Base-by-base conservation (phyloP, 2,888 invertebrate species). In the Acrocyrtus sp. region DNA sequence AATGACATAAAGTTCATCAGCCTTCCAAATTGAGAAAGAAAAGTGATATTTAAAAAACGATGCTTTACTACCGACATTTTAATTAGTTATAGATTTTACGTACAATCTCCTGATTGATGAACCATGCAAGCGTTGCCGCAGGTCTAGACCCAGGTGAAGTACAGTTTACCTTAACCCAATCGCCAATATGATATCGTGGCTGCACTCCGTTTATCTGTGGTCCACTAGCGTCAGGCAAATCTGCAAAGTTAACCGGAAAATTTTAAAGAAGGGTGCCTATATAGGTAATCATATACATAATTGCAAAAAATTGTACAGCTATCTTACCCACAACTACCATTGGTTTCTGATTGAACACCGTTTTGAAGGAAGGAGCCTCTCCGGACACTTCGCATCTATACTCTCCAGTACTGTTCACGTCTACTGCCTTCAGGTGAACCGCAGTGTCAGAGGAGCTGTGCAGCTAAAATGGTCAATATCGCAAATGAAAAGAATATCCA, bases 71-170 rank as follows among this genome's bases (percentile, higher is more conserved):
- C n/a, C n/a, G n/a, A n/a, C n/a, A n/a, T n/a, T n/a, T n/a, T n/a
- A n/a, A n/a, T n/a, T n/a, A n/a, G n/a, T n/a, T n/a, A n/a, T n/a
- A n/a, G n/a, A n/a, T n/a, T n/a, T n/a, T n/a, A n/a, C n/a, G n/a
- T 83, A 86, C 89, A 80, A 90, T 91, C 83, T 93, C 91, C 26
- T 92, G 93, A 85, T 94, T 94, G 85, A 94, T 91, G 87, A 92
- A 92, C 94, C 94, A 94, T 80, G 90, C 90, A 66, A 94, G 89
- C 82, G 90, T 89, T 69, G 93, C 93, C 15, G 93, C 92, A 5
- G 94, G 94, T 82, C 92, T 90, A 50, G 94, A 94, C 80, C 90
- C 88, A 17, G 91, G 91, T 41, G 94, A 93, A 5, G 92, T 92
- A 86, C 94, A 94, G 86, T 93, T 94, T 80, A 94, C 91, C 77